A percentile compares a stretch with the other conserved stretches of the same genome.
These are phyloP conservation scores for Thinocorus orbignyianus DNA, from an alignment of 2,113 vertebrate genomes.

Conservation along the genomic window DNA sequence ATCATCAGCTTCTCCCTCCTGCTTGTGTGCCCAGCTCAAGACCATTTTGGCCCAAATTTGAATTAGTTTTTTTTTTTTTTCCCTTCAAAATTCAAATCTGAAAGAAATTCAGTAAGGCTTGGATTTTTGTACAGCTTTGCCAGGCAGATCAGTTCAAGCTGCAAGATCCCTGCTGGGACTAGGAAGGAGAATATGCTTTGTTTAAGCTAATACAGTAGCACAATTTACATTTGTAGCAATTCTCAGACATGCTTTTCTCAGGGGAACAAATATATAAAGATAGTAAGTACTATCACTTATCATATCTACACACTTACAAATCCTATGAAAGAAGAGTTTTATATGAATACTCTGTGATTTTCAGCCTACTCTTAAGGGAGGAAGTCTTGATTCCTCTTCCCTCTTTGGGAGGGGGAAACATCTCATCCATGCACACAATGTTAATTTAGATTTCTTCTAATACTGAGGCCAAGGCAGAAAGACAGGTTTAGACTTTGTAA, in stretches of 20 bases:
- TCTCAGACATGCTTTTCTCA: neutral
- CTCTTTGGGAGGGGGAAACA: neutral
- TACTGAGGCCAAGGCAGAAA: neutral
- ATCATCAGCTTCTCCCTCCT: neutral
- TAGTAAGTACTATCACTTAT: neutral
- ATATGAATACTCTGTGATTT: neutral
- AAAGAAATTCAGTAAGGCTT: neutral
- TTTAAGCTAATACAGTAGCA: neutral
- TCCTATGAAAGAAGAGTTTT: neutral
- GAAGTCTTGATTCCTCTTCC: neutral
- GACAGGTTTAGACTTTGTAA: neutral
- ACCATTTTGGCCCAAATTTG: neutral
- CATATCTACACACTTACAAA: neutral
- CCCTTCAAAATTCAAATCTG: neutral
- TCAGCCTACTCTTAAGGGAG: neutral
- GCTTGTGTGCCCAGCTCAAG: neutral
- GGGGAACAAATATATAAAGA: neutral
- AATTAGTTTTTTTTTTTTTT: neutral
- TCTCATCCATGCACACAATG: fast-evolving
- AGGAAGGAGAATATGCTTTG: neutral
- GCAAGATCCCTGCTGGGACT: neutral
- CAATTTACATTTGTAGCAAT: neutral
- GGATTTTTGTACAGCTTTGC: neutral
- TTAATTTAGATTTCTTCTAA: neutral
- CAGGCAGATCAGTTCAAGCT: neutral